Conservation (phyloP, 2,888 invertebrate genomes). For the Bimastos eiseni region DNA sequence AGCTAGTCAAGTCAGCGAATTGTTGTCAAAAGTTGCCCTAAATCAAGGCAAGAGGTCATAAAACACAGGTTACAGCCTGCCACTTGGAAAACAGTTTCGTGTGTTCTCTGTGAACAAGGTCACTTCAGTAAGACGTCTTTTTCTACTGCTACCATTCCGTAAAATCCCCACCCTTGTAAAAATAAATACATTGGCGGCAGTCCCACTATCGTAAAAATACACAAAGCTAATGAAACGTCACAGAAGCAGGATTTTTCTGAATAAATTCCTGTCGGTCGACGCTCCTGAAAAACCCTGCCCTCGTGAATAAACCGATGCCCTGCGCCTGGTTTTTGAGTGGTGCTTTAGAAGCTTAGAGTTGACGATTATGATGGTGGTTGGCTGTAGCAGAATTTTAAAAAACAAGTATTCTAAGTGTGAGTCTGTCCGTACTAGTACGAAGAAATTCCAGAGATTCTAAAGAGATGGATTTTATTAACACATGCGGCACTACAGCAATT, state of each 20-base stretch:
- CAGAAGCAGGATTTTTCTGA: background rate
- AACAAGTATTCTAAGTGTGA: background rate
- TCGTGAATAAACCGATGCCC: too few species aligned
- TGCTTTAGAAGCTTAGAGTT: too few species aligned
- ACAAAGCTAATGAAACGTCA: background rate
- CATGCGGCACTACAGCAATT: background rate
- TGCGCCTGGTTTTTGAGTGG: too few species aligned
- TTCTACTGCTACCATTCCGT: background rate
- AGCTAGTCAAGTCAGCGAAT: background rate
- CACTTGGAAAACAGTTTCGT: background rate
- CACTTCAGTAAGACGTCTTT: background rate
- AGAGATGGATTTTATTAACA: background rate
- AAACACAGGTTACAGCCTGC: background rate
- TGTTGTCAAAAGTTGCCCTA: background rate
- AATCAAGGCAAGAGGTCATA: background rate
- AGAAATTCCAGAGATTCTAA: background rate
- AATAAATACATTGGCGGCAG: background rate
- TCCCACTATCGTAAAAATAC: background rate
- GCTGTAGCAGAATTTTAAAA: background rate
- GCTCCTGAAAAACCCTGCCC: too few species aligned
- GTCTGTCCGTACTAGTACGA: background rate
- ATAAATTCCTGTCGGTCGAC: background rate
- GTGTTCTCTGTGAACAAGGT: background rate
- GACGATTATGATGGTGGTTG: too few species aligned
- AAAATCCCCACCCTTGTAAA: background rate